Base-by-base conservation (phyloP, 2,113 vertebrate species). In the Clarias macrocephalus region DNA sequence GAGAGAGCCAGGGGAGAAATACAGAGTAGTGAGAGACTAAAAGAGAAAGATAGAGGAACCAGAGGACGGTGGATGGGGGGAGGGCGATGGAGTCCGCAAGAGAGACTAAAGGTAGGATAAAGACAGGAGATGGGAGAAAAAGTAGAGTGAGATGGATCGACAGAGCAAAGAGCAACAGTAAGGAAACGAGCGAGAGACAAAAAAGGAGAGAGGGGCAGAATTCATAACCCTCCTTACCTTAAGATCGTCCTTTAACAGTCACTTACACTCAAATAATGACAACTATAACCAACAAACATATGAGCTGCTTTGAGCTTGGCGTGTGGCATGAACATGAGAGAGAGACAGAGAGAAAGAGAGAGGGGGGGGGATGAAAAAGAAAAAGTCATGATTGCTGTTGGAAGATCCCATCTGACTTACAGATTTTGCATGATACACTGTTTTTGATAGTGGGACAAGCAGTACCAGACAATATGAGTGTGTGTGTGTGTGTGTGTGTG, bases 31-130 rank as follows among this genome's bases (percentile, higher is more conserved):
- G 81, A 59, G 85, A 80, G 88, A 90, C 88, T 90, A 92, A 63
- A 65, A 89, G 80, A 90, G 83, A 68, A 62, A 80, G 85, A 66
- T 62, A 85, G 90, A 86, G 87, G 84, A 88, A 86, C 87, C 60
- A 72, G 86, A 86, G 91, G 82, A 84, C 13, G 60, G 84, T 72
- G 73, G 84, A 66, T 82, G 75, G 66, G 85, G 48, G 63, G 83
- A 75, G 54, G 75, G 83, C 81, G 68, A 65, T 37, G 80, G 79
- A 80, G n/a, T 66, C 79, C 68, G 82, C 68, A 54, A 56, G 56
- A 82, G 66, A 76, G 57, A 84, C 85, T 72, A 76, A 86, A 75
- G 48, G 81, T 88, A 81, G 77, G 85, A 68, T 70, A 65, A 63
- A 79, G 77, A 48, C 75, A 87, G 80, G 86, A 80, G 86, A 87